These are phyloP conservation scores for Bembecia ichneumoniformis DNA, from an alignment of 2,888 invertebrate genomes.

Conservation along the genomic window DNA sequence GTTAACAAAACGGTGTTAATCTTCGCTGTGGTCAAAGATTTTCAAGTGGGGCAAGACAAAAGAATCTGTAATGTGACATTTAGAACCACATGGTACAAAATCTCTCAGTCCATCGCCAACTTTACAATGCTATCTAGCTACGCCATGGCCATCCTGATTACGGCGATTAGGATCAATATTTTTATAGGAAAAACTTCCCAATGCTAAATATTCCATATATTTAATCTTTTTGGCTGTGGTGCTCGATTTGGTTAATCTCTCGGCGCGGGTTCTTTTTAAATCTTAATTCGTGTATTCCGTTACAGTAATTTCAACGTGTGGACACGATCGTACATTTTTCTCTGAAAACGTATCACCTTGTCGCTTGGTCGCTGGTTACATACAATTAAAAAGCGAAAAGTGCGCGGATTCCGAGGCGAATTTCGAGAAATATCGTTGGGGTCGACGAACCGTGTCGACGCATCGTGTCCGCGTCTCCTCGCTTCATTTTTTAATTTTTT, in stretches of 20 bases:
- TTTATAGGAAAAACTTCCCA: too few relatives aligned
- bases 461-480: conserved; percentile 60
- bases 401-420: conserved; percentile 62
- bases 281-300: conserved; percentile 57
- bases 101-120: too few relatives aligned
- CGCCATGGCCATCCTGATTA: too few relatives aligned
- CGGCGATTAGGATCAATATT: too few relatives aligned
- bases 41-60: too few relatives aligned
- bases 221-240: too few relatives aligned
- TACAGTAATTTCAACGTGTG: conserved; percentile 52
- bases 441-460: conserved; percentile 65
- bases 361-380: conserved; percentile 56
- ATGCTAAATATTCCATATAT: too few relatives aligned
- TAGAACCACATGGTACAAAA: too few relatives aligned
- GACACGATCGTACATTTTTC: conserved; percentile 47
- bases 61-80: too few relatives aligned
- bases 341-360: conserved; percentile 64
- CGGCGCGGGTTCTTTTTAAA: conserved; percentile 41
- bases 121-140: too few relatives aligned
- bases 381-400: conserved; percentile 71
- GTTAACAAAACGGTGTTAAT: too few relatives aligned
- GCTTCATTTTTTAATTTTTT: conserved; percentile 47
- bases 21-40: too few relatives aligned
- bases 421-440: conserved; percentile 70
- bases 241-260: conserved; percentile 27